A percentile compares a stretch with the other conserved stretches of the same genome.
Conservation (phyloP, 23 tunicate species). For the Phallusia fumigata region DNA sequence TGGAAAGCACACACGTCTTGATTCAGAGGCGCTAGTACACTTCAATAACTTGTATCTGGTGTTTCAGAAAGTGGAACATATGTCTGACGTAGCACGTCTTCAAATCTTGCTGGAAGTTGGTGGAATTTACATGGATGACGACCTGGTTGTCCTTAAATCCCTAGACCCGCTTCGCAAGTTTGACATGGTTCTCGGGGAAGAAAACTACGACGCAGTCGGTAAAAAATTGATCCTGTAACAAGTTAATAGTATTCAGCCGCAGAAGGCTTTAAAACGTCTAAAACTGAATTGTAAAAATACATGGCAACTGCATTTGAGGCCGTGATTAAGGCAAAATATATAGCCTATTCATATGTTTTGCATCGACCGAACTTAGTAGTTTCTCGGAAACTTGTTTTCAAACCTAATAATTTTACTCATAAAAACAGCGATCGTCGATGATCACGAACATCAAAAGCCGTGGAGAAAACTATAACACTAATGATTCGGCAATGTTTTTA, state of each 20-base stretch:
- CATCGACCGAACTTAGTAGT: no score
- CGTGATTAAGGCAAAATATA: background rate
- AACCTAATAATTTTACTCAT: no score
- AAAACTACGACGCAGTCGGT: slow-evolving; percentile 94
- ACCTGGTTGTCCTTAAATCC: slow-evolving; percentile 70
- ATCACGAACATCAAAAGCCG: no score
- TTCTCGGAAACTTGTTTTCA: no score
- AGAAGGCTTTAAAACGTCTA: no score
- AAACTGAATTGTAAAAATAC: no score
- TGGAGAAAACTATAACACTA: background rate
- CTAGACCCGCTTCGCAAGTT: slow-evolving; percentile 49
- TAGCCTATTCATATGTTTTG: background rate
- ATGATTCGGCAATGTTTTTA: slow-evolving; percentile 2
- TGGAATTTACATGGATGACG: slow-evolving; percentile 98
- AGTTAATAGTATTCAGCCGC: no score
- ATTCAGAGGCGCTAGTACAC: no score
- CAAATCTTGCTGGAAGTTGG: slow-evolving; percentile 91
- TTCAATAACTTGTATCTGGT: background rate
- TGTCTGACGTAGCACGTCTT: slow-evolving; percentile 89
- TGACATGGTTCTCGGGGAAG: slow-evolving; percentile 91
- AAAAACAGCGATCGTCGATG: no score
- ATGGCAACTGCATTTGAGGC: no score
- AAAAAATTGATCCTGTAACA: background rate
- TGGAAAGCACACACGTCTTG: no score
- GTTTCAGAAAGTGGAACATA: slow-evolving; percentile 80